Conservation (phyloP, 2,797 vertebrate genomes). For the Notoglanidium macrostoma region DNA sequence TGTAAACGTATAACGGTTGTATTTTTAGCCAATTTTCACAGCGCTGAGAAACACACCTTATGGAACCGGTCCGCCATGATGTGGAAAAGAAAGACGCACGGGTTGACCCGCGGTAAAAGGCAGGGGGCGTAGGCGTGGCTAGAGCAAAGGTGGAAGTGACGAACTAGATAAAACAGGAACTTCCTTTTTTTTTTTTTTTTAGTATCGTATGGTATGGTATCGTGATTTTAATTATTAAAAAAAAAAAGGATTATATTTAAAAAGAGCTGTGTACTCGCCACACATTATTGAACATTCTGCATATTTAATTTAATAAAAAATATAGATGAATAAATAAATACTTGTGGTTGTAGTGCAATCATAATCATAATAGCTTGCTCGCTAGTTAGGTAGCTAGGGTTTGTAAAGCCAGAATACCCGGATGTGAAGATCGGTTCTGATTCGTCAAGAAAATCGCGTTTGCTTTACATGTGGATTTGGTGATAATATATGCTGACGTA, state of each 20-base stretch:
- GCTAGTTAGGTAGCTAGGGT: neutral
- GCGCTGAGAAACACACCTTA: slow-evolving; percentile 70
- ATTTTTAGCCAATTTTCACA: neutral
- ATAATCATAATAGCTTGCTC: neutral
- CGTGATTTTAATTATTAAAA: neutral
- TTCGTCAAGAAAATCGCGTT: neutral
- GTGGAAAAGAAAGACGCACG: slow-evolving; percentile 80
- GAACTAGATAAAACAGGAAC: neutral
- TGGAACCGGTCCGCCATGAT: slow-evolving; percentile 86
- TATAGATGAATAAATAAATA: neutral
- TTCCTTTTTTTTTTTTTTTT: too few species aligned
- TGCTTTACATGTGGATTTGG: neutral
- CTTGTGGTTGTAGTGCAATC: neutral
- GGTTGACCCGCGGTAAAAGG: slow-evolving; percentile 72
- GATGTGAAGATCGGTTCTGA: neutral
- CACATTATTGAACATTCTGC: neutral
- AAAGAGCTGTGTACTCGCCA: neutral
- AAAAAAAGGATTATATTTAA: neutral
- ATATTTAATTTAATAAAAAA: neutral
- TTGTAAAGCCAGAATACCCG: neutral
- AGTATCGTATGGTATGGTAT: too few species aligned
- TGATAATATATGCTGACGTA: neutral
- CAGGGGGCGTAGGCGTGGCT: slow-evolving; percentile 71
- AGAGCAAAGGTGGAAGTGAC: slow-evolving; percentile 56
- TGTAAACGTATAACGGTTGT: rapidly evolving